Base-by-base conservation (phyloP, 1,140 invertebrate genomes). In the Trachymyrmex cornetzi region DNA sequence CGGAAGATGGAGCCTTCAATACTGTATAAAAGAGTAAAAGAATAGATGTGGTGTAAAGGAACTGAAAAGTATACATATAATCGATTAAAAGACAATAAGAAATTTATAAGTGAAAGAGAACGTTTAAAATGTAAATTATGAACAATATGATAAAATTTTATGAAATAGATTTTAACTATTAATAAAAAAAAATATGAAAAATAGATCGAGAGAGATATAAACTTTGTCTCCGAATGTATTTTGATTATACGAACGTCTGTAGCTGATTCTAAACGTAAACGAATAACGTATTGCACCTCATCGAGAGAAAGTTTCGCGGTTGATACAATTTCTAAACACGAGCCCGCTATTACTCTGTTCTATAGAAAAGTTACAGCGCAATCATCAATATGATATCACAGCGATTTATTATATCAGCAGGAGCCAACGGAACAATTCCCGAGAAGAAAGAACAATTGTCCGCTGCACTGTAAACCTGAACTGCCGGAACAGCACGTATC, bases 401-500 rank as follows among this genome's bases (percentile, higher is more conserved):
- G 48, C 19, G 22, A 81, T 81, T 81, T 81, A 48, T 81, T 81
- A 81, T 81, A 57, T n/a, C 48, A 61, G 67, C 80, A 93, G 89
- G 93, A 94, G 30, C 77, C 88, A 11, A 77, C 90, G 53, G 93
- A 94, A 50, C 86, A 90, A 71, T 81, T 81, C 1, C 55, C 89
- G 24, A 89, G 87, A 74, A 91, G 92, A 85, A 92, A 85, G 85
- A 93, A 93, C 71, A 92, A 90, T 80, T 94, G 92, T 71, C 92
- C 93, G 3, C 55, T 94, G 53, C 93, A 94, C 75, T 93, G 92
- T 30, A 93, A 92, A 75, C 85, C 89, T 57, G 92, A 93, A 38
- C 24, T 87, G n/a, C 16, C 71, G 55, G 84, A 90, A 9, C 89
- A 89, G 44, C 90, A 93, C 55, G 77, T 90, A 50, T 93, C 92